phyloP scores from a whole-genome alignment of 1,140 invertebrate genomes.

The Brachionus rotundiformis region DNA sequence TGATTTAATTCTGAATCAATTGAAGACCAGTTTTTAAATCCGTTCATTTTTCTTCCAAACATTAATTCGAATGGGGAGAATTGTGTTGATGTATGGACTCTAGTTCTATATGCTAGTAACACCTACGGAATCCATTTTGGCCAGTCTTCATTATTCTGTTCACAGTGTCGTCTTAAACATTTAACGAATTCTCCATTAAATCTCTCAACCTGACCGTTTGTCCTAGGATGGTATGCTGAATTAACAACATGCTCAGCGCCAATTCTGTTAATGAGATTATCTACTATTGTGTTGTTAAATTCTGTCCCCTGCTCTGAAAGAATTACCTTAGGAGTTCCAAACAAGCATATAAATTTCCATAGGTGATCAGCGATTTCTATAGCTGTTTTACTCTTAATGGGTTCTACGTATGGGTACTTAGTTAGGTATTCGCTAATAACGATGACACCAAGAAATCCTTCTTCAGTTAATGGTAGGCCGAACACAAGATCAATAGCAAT shows the following conservation, averaged over 20 bases:
- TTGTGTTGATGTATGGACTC: neutral
- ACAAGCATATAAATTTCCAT: neutral
- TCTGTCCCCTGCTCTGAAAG: constrained; percentile 1
- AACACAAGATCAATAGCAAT: neutral
- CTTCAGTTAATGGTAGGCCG: neutral
- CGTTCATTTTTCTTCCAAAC: constrained; percentile 17
- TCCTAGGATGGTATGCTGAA: constrained; percentile 9
- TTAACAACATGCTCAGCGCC: neutral
- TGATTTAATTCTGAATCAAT: neutral
- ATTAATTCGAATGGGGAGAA: neutral
- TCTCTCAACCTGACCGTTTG: neutral
- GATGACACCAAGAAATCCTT: neutral
- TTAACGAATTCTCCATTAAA: neutral
- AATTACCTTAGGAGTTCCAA: neutral
- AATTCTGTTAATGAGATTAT: neutral
- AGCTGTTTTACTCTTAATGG: neutral
- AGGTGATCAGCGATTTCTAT: neutral
- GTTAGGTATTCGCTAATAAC: neutral
- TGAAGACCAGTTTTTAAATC: neutral
- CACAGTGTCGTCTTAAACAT: neutral
- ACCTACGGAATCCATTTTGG: constrained; percentile 4
- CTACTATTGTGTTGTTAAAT: neutral
- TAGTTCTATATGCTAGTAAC: neutral
- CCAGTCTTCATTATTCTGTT: constrained; percentile 21
- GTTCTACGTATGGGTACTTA: neutral